These are phyloP conservation scores for Nyctibius bracteatus DNA, from an alignment of 2,113 vertebrate species.

Conservation along the genomic window DNA sequence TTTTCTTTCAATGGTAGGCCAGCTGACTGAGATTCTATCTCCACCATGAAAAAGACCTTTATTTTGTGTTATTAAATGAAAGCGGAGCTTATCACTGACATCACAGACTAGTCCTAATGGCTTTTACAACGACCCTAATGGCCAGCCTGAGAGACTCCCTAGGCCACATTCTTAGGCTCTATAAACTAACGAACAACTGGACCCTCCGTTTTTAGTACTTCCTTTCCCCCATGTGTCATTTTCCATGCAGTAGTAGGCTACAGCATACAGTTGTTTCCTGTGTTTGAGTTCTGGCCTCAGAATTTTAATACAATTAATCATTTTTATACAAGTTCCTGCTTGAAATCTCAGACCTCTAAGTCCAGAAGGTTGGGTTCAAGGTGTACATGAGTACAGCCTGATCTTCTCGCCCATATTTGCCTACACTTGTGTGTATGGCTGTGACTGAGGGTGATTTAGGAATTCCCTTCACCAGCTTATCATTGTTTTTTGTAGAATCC, in stretches of 20 bases:
- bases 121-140: conserved; percentile 34
- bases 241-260: not conserved
- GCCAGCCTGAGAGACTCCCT: conserved; percentile 9
- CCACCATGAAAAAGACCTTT: conserved; percentile 21
- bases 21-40: conserved; percentile 15
- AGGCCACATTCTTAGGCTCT: not conserved
- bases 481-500: conserved; percentile 21
- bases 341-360: not conserved
- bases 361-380: not conserved
- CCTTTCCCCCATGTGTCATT: not conserved
- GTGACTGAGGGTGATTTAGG: not conserved
- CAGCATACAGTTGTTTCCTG: not conserved
- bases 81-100: conserved; percentile 50
- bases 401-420: not conserved
- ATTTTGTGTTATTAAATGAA: conserved; percentile 58
- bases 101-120: not conserved
- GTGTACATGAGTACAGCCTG: not conserved
- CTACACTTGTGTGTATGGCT: not conserved
- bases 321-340: not conserved
- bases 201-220: not conserved
- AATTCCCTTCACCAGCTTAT: not conserved
- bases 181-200: conserved; percentile 12
- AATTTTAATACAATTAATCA: not conserved
- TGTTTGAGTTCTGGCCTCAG: not conserved
- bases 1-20: not conserved